phyloP scores from a whole-genome alignment of 2,797 vertebrate species.

The Halcyon chelicuti region DNA sequence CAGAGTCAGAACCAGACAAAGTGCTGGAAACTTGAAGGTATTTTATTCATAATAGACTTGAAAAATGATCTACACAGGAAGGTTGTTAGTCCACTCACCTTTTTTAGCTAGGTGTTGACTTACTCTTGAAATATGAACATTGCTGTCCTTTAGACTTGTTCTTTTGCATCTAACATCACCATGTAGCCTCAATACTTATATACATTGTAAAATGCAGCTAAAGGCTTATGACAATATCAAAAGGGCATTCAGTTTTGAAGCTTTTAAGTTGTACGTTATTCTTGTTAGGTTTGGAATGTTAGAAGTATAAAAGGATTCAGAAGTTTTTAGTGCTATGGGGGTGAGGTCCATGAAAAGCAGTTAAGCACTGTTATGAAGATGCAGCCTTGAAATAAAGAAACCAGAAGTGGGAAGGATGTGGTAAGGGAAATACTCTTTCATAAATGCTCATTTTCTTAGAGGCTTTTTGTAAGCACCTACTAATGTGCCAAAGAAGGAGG shows the following conservation, averaged over 20 bases:
- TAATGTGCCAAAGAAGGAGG: background rate
- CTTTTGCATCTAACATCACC: background rate
- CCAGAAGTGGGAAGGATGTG: background rate
- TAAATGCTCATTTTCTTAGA: background rate
- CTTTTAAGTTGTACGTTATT: background rate
- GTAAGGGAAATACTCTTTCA: background rate
- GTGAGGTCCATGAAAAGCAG: background rate
- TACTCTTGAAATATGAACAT: background rate
- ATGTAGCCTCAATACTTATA: background rate
- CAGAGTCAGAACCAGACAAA: background rate
- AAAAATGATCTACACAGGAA: background rate
- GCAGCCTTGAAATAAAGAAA: background rate
- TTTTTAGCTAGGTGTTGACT: background rate
- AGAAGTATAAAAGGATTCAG: background rate
- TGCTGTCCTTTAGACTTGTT: background rate
- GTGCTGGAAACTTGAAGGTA: background rate
- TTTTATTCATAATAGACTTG: background rate
- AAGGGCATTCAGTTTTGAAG: background rate
- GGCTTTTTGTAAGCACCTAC: background rate
- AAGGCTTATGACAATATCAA: background rate
- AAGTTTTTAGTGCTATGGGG: background rate
- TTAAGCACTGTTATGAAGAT: background rate
- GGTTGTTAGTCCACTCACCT: background rate
- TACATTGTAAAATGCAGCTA: background rate
- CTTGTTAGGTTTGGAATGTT: background rate